Conservation (phyloP, 2,113 vertebrate genomes). For the Anolis carolinensis region DNA sequence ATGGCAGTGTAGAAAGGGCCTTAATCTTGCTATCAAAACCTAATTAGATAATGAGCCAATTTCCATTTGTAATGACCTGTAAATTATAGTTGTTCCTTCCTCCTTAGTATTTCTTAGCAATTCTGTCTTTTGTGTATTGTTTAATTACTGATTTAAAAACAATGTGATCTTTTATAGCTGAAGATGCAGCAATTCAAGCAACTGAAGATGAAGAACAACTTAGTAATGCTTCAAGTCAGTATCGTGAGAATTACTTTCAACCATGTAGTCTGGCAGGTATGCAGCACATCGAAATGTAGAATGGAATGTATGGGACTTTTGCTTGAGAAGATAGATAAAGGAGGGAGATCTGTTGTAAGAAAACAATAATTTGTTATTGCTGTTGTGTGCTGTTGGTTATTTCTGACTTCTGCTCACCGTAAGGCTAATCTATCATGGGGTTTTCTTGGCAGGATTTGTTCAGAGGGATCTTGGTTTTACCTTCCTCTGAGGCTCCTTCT, state of each 20-base stretch:
- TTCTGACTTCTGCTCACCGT: no score
- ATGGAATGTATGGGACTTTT: not conserved
- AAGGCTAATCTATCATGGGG: no score
- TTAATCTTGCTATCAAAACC: not conserved
- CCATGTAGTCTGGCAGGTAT: conserved; percentile 88
- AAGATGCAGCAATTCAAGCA: conserved; percentile 73
- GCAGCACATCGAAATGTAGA: conserved; percentile 39
- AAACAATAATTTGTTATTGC: not conserved
- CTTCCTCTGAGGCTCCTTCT: no score
- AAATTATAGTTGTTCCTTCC: not conserved
- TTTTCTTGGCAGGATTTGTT: no score
- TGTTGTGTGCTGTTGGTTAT: no score
- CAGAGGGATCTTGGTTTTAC: no score
- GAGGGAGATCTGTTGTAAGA: no score
- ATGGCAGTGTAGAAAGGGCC: not conserved
- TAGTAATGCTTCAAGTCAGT: conserved; percentile 82
- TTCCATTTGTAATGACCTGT: not conserved
- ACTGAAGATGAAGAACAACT: conserved; percentile 74
- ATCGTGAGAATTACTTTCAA: conserved; percentile 89
- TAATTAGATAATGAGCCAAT: conserved; percentile 2
- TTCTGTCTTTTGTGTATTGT: not conserved
- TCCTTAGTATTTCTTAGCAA: not conserved
- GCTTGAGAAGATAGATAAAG: conserved; percentile 2
- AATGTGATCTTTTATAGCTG: conserved; percentile 69
- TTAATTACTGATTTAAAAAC: not conserved